Conservation (phyloP, 2,113 vertebrate genomes). For the Sorex fumeus region DNA sequence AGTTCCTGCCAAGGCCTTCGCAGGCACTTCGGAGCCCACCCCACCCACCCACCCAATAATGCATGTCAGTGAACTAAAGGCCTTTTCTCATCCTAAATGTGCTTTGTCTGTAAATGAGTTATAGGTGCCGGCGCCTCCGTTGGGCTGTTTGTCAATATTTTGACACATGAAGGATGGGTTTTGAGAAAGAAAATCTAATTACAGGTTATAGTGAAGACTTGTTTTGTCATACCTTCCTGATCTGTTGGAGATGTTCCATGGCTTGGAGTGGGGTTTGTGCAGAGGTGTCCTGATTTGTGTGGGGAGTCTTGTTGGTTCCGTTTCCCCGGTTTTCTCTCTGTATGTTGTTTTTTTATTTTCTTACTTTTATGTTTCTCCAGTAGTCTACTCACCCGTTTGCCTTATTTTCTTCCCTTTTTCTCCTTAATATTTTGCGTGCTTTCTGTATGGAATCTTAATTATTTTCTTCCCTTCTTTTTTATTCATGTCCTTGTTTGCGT, state of each 20-base stretch:
- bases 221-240: constrained; percentile 32
- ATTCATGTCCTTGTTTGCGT: neutral
- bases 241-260: neutral
- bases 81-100: neutral
- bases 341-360: no score
- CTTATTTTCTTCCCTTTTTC: neutral
- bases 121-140: constrained; percentile 11
- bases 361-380: neutral
- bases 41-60: neutral
- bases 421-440: neutral
- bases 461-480: neutral
- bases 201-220: constrained; percentile 56
- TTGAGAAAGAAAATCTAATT: constrained; percentile 67
- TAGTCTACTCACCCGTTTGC: neutral
- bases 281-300: neutral
- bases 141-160: constrained; percentile 77
- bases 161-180: constrained; percentile 71
- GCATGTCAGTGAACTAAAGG: neutral
- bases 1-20: constrained; percentile 64
- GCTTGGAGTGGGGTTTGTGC: neutral
- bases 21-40: neutral
- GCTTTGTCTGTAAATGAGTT: constrained; percentile 67
- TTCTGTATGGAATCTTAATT: neutral
- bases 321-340: neutral
- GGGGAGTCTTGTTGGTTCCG: neutral